These are phyloP conservation scores for Meteorus cinctellus DNA, from an alignment of 2,888 invertebrate genomes.

Conservation along the genomic window DNA sequence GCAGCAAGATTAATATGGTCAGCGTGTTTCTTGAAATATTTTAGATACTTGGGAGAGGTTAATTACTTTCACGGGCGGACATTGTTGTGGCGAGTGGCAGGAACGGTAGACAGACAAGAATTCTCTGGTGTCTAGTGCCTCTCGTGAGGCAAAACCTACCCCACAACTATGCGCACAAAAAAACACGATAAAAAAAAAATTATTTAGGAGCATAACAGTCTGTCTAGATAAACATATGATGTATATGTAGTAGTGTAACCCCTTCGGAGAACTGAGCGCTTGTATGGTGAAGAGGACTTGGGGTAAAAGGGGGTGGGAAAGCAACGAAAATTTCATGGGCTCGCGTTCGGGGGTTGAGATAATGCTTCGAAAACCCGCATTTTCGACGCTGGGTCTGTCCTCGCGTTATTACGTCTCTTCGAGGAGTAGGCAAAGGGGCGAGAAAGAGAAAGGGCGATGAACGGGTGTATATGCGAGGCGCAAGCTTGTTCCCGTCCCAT, in stretches of 20 bases:
- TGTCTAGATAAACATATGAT: conserved; percentile 12
- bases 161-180: conserved; percentile 24
- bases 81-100: conserved; percentile 58
- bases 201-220: conserved; percentile 27
- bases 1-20: conserved; percentile 66
- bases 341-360: conserved; percentile 44
- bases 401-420: conserved; percentile 67
- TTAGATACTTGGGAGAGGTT: conserved; percentile 66
- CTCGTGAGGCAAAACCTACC: conserved; percentile 18
- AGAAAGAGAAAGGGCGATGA: conserved; percentile 6
- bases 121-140: conserved; percentile 39
- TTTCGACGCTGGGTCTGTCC: conserved; percentile 60
- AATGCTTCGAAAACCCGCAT: conserved; percentile 62
- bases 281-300: not conserved
- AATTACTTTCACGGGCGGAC: conserved; percentile 63
- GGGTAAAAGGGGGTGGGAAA: conserved; percentile 12
- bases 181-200: conserved; percentile 13
- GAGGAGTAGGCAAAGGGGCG: conserved; percentile 49
- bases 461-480: conserved; percentile 60
- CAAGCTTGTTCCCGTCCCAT: conserved; percentile 59
- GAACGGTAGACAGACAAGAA: conserved; percentile 41
- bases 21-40: conserved; percentile 69
- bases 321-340: conserved; percentile 54
- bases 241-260: conserved; percentile 20
- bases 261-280: conserved; percentile 23